Evolutionary conservation across 2,797 vertebrate genomes (phyloP).

Genomic region (Tapirus indicus): DNA sequence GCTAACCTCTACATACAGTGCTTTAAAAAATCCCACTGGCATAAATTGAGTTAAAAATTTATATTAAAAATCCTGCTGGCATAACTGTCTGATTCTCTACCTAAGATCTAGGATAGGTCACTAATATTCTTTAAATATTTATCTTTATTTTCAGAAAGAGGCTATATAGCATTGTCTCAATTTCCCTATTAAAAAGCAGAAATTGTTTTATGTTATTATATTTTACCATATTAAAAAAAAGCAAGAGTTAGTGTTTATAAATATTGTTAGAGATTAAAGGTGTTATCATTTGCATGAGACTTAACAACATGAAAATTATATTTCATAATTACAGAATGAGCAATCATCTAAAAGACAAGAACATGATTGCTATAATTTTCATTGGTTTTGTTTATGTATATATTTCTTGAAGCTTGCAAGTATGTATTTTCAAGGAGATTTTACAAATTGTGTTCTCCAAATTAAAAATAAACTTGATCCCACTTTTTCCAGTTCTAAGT

Average conservation of each 20-base stretch:
- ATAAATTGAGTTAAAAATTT: background rate
- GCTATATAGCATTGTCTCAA: background rate
- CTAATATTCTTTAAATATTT: slow-evolving; percentile 16
- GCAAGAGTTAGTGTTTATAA: background rate
- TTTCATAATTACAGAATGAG: background rate
- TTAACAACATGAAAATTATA: slow-evolving; percentile 1
- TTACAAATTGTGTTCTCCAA: slow-evolving; percentile 33
- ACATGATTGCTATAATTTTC: background rate
- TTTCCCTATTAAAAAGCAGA: slow-evolving; percentile 5
- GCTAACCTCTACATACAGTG: background rate
- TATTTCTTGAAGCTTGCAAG: slow-evolving; percentile 36
- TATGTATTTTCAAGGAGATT: slow-evolving; percentile 39
- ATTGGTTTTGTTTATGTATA: background rate
- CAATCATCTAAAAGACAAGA: slow-evolving; percentile 34
- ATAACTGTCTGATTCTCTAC: background rate
- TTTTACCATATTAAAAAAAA: background rate
- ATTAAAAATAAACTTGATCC: background rate
- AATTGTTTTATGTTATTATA: background rate
- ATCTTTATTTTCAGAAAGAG: slow-evolving; percentile 14
- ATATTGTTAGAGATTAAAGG: background rate
- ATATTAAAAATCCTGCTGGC: background rate
- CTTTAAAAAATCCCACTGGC: background rate
- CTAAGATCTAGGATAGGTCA: background rate
- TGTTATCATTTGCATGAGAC: background rate
- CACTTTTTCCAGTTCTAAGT: background rate